A percentile compares a stretch with the other conserved stretches of the same genome.
These are phyloP conservation scores for Harpegnathos saltator DNA, from an alignment of 1,140 invertebrate genomes.

Conservation along the genomic window DNA sequence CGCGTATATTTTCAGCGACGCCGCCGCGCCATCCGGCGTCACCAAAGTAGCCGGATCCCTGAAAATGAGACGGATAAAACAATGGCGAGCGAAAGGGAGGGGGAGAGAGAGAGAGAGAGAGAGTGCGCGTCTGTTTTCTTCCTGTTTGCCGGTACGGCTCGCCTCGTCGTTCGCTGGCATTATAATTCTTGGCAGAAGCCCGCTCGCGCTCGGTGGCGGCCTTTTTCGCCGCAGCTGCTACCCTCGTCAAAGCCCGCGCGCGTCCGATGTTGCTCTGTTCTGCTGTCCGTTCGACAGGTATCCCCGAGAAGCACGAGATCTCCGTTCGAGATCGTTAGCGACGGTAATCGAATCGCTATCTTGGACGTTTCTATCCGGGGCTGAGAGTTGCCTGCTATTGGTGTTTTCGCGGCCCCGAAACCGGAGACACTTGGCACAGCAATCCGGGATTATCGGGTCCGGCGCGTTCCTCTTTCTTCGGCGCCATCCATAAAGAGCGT, in stretches of 20 bases:
- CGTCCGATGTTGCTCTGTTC: constrained; percentile 5
- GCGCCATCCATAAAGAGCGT: constrained; percentile 11
- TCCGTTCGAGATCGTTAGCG: background rate
- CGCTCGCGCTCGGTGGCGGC: background rate
- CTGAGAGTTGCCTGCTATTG: background rate
- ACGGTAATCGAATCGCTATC: constrained; percentile 13
- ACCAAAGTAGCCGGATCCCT: no score
- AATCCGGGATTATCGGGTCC: background rate
- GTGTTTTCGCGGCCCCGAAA: background rate
- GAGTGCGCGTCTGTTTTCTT: background rate
- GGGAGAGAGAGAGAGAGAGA: no score
- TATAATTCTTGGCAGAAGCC: constrained; percentile 48
- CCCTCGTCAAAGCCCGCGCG: constrained; percentile 50
- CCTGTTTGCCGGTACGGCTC: background rate
- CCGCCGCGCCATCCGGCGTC: background rate
- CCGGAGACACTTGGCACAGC: background rate
- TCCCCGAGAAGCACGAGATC: background rate
- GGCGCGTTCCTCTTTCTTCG: constrained; percentile 21
- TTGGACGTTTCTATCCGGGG: constrained; percentile 2
- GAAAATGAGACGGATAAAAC: constrained; percentile 52
- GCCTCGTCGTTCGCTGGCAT: constrained; percentile 10
- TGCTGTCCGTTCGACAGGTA: background rate
- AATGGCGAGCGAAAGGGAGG: constrained; percentile 25
- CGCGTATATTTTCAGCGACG: constrained; percentile 4
- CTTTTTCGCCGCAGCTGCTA: constrained; percentile 54